Conservation (phyloP, 2,888 invertebrate genomes). For the Philereme vetulata region DNA sequence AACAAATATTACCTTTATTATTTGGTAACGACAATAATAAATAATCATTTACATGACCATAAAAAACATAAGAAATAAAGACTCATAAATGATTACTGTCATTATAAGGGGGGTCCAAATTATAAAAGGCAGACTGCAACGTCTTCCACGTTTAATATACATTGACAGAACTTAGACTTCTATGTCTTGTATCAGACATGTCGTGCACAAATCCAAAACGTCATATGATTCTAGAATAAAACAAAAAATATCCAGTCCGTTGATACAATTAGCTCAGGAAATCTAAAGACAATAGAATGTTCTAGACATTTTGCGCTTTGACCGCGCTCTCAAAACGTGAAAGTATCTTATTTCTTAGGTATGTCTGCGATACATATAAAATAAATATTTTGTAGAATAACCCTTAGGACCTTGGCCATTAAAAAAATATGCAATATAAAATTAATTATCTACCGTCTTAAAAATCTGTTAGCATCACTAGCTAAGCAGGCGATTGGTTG, state of each 20-base stretch:
- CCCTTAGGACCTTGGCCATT: not conserved
- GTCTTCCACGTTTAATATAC: too few species aligned
- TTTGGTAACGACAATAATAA: too few species aligned
- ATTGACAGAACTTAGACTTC: too few species aligned
- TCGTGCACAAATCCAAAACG: too few species aligned
- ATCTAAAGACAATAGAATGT: slow-evolving; percentile 1
- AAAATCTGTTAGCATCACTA: not conserved
- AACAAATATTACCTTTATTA: too few species aligned
- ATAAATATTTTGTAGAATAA: not conserved
- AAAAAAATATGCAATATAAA: not conserved
- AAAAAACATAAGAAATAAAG: too few species aligned
- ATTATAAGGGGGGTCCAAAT: too few species aligned
- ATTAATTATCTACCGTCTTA: not conserved
- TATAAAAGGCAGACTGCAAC: too few species aligned
- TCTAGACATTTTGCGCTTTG: slow-evolving; percentile 4
- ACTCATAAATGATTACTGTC: too few species aligned
- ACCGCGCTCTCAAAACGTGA: not conserved
- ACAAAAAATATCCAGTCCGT: not conserved
- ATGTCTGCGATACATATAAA: not conserved
- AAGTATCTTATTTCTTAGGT: not conserved
- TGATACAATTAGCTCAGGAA: not conserved
- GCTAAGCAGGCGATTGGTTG: not conserved
- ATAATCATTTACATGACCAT: too few species aligned
- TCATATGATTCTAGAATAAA: too few species aligned
- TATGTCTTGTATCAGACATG: too few species aligned